These are phyloP conservation scores for Nephila pilipes DNA, from an alignment of 1,140 invertebrate genomes.

Conservation along the genomic window DNA sequence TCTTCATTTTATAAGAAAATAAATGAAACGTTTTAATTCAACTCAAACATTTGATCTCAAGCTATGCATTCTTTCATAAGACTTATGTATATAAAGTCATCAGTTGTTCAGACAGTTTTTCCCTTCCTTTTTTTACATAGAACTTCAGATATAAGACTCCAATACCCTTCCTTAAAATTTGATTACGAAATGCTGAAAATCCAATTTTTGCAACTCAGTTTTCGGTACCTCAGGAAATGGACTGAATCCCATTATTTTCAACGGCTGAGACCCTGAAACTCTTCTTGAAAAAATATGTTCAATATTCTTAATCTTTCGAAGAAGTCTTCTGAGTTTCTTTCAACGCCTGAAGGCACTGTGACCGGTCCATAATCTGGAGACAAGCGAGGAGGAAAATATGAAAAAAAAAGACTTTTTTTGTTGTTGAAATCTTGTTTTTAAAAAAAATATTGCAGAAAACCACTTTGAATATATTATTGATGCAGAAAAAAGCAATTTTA, in stretches of 20 bases:
- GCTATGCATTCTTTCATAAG: too few relatives aligned
- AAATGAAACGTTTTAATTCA: too few relatives aligned
- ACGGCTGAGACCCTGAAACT: background rate
- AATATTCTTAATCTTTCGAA: constrained; percentile 1
- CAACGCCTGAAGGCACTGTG: background rate
- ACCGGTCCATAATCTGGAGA: background rate
- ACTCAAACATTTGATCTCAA: too few relatives aligned
- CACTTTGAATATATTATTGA: too few relatives aligned
- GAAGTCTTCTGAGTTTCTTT: background rate
- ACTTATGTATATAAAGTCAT: too few relatives aligned
- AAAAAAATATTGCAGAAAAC: too few relatives aligned
- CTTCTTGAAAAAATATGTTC: background rate
- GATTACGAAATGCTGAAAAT: background rate
- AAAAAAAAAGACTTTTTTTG: too few relatives aligned
- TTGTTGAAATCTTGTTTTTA: too few relatives aligned
- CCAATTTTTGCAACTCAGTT: background rate
- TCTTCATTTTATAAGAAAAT: too few relatives aligned
- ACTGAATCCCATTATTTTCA: background rate
- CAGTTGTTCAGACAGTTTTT: too few relatives aligned
- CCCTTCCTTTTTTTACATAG: too few relatives aligned
- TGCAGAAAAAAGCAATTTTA: too few relatives aligned
- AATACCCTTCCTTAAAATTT: background rate
- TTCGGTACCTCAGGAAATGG: background rate
- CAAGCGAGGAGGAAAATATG: background rate
- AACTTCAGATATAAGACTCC: background rate